phyloP scores from a whole-genome alignment of 2,888 invertebrate species.

The Uloborus plumipes region DNA sequence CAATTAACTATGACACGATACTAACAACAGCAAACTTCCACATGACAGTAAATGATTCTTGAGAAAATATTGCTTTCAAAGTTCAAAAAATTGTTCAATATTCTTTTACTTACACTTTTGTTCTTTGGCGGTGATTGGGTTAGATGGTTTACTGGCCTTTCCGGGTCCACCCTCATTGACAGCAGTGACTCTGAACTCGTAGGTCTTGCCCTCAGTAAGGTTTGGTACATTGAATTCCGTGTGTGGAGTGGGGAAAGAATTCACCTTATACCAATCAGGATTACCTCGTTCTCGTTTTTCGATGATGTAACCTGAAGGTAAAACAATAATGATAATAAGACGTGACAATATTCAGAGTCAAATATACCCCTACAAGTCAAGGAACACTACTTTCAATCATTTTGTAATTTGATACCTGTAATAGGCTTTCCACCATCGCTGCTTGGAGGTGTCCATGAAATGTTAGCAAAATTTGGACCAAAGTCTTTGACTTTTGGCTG shows the following conservation, averaged over 20 bases:
- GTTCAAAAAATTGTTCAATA: too few species aligned
- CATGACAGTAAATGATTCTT: neutral
- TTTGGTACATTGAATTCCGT: conserved; percentile 91
- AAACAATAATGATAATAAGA: neutral
- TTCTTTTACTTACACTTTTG: conserved; percentile 77
- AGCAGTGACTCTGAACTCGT: conserved; percentile 94
- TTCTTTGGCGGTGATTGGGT: conserved; percentile 88
- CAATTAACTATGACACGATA: too few species aligned
- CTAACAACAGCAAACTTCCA: too few species aligned
- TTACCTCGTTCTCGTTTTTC: conserved; percentile 95
- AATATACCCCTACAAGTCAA: neutral
- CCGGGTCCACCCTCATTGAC: conserved; percentile 98
- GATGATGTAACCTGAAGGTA: conserved; percentile 83
- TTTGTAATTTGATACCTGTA: conserved; percentile 78
- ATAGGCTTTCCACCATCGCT: conserved; percentile 92
- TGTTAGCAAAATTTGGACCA: conserved; percentile 73
- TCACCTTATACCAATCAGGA: conserved; percentile 89
- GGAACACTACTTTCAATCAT: neutral
- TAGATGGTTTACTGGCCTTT: conserved; percentile 95
- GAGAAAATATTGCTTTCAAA: too few species aligned
- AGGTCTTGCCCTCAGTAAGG: conserved; percentile 90
- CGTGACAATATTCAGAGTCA: neutral
- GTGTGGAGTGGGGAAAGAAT: conserved; percentile 92
- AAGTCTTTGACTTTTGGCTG: conserved; percentile 82
- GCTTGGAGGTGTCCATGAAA: conserved; percentile 92